Evolutionary conservation across 92 coral and sea anemone species (phyloP), one percentile per base, ranked within the genome.

Genomic region (Scolanthus callimorphus): DNA sequence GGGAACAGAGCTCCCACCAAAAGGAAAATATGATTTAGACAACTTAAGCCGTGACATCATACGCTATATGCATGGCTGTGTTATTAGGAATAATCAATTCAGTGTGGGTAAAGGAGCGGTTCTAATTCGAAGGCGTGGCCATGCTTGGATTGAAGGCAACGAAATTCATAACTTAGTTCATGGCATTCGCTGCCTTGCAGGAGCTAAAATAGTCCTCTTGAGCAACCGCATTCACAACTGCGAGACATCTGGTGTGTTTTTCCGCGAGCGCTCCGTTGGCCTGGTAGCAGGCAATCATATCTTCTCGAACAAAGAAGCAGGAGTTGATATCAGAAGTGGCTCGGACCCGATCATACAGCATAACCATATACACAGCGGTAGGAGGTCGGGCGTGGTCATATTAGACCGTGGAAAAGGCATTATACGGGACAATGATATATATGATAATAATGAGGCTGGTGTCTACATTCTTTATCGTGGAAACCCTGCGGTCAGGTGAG

Each of bases 281-380:
- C 74, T 92, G 55, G 92, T 92, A 12, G 96, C 98, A 1, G 98
- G 98, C 24, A 92, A 92, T 57, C 76, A 72, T 21, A 92, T 92
- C 59, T 92, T 58, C 59, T 63, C 65, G 61, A 92, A 88, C 59
- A 85, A 77, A 23, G 98, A 92, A 57, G 98, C 98, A 1, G 98
- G 92, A 0, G 81, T 83, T 22, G 98, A 92, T 70, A 84, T 92
- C 12, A 91, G 98, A 22, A 92, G 85, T 70, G 84, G 86, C 8
- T 92, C 98, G 19, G 92, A 92, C 45, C 98, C 98, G 3, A 65
- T 88, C n/a, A n/a, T 92, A 49, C 98, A 92, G 34, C 98, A 92
- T 59, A 92, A 92, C 52, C 77, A 81, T 2, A 88, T 92, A 13
- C 95, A 84, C 53, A 92, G 91, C 29, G 96, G 98, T 13, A 73